Evolutionary conservation across 1,140 invertebrate genomes (phyloP), one percentile per base, ranked within the genome.

Genomic region (Drosophila guanche): DNA sequence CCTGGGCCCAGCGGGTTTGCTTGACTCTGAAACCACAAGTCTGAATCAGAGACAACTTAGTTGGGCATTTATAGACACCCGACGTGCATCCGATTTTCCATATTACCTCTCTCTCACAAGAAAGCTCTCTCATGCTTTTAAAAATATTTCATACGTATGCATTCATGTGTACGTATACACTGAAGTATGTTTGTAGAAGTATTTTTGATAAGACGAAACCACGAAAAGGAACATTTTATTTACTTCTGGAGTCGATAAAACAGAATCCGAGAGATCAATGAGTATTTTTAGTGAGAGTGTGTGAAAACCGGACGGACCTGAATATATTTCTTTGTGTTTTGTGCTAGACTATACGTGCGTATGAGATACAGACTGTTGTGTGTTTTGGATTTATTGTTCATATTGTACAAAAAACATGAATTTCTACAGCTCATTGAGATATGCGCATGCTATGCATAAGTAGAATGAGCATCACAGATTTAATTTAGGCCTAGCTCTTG

Each of bases 391-490:
- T 69, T 68, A 69, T 69, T 69, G 25, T 47, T 53, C 10, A 22
- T 25, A 41, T 56, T 68, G 40, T 70, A 69, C 63, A 70, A 58
- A 57, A 37, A 27, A 56, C 25, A 50, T 50, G 37, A 40, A 70
- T 50, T 70, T 37, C 7, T 51, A 58, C n/a, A 42, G 27, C 40
- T 57, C 8, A 33, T 20, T 37, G 12, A 40, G 45, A 22, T 8
- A 23, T 22, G 12, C 20, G 7, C 10, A 8, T 46, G 45, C 45
- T 48, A 50, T 48, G 29, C 8, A 63, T 27, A 45, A 46, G 50
- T 20, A 29, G n/a, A 22, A 16, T 37, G 47, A 42, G 52, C 53
- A 70, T 70, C 65, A 70, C 67, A 70, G 67, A 70, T 40, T 42
- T n/a, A 68, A 56, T 56, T 69, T 68, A 56, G 12, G 43, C 29